Evolutionary conservation across 2,797 vertebrate species (phyloP).

Genomic region (Varecia variegata): DNA sequence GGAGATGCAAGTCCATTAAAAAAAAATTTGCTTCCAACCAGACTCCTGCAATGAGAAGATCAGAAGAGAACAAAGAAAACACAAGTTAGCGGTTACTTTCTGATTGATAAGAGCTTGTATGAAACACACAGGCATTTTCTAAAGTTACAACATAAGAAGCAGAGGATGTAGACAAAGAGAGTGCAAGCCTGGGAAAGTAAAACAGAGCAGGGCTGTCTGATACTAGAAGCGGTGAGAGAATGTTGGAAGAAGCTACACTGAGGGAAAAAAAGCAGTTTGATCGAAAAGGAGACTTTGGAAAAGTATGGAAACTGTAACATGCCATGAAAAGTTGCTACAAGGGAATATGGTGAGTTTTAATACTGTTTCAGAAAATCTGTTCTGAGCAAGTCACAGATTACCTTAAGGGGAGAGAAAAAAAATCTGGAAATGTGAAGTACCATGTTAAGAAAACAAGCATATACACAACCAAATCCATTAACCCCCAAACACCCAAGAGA

Average conservation of each 20-base stretch:
- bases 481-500: background rate
- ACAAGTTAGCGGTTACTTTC: conserved; percentile 49
- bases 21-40: conserved; percentile 82
- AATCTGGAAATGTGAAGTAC: conserved; percentile 31
- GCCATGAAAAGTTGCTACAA: conserved; percentile 18
- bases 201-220: background rate
- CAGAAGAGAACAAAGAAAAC: conserved; percentile 63
- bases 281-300: background rate
- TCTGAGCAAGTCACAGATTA: conserved; percentile 42
- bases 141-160: background rate
- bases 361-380: background rate
- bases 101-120: background rate
- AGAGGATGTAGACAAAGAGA: background rate
- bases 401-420: background rate
- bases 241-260: background rate
- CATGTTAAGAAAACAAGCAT: background rate
- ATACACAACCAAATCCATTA: background rate
- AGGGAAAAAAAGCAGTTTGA: background rate
- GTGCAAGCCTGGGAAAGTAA: background rate
- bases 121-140: conserved; percentile 16
- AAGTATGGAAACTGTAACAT: background rate
- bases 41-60: conserved; percentile 77
- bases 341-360: background rate
- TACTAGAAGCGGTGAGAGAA: background rate
- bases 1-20: conserved; percentile 87